A percentile compares a stretch with the other conserved stretches of the same genome.
phyloP scores from a whole-genome alignment of 2,888 invertebrate species.

The Nemurella pictetii region DNA sequence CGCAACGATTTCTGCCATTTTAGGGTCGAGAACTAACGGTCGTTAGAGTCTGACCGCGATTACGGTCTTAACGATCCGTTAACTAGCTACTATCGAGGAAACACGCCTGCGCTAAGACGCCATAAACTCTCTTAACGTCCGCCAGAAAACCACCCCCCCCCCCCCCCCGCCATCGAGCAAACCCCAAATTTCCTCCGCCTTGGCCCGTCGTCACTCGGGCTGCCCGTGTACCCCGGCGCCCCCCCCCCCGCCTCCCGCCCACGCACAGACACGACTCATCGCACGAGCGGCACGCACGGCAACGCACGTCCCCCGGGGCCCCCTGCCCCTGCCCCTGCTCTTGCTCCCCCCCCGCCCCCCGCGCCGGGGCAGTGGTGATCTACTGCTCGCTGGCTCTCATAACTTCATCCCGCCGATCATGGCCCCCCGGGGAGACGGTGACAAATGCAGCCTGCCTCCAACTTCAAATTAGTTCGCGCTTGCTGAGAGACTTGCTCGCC shows the following conservation, averaged over 20 bases:
- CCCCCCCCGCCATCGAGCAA: background rate
- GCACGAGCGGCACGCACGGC: background rate
- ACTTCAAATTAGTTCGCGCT: conserved; percentile 57
- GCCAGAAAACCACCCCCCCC: background rate
- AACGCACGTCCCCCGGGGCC: background rate
- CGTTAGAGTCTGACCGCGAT: no score
- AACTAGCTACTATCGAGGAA: no score
- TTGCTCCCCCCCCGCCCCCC: conserved; percentile 30
- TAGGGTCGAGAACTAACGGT: no score
- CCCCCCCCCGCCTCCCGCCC: background rate
- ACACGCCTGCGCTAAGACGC: no score
- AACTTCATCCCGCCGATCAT: conserved; percentile 58
- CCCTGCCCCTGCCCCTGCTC: conserved; percentile 31
- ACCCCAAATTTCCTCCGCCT: background rate
- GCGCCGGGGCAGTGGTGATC: conserved; percentile 52
- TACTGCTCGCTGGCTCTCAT: conserved; percentile 55
- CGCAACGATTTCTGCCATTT: no score
- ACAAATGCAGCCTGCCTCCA: conserved; percentile 58
- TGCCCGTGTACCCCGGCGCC: background rate
- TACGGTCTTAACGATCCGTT: no score
- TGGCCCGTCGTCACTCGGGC: background rate
- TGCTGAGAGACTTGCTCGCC: conserved; percentile 42
- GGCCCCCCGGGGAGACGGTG: conserved; percentile 56
- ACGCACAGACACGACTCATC: no score
- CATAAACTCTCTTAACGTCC: no score